Evolutionary conservation across 2,113 vertebrate genomes (phyloP).

Genomic region (Pedionomus torquatus): DNA sequence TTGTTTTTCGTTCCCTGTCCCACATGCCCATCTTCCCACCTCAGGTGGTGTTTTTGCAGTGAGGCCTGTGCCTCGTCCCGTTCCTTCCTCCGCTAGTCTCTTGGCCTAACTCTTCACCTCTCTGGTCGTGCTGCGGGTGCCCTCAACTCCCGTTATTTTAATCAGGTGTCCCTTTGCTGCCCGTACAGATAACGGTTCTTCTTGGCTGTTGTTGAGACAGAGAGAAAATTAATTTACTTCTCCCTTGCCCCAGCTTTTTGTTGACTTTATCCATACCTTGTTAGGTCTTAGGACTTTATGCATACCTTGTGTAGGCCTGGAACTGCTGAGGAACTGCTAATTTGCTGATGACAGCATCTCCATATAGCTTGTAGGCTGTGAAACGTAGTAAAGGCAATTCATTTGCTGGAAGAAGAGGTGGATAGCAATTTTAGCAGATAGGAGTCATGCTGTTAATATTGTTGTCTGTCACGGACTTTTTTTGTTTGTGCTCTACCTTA

Average conservation of each 20-base stretch:
- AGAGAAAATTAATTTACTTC: fast-evolving
- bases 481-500: neutral
- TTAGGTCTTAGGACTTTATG: neutral
- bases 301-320: neutral
- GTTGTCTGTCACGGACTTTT: fast-evolving
- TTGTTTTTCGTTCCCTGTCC: neutral
- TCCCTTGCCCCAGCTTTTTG: fast-evolving
- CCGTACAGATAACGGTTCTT: fast-evolving
- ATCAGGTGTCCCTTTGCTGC: neutral
- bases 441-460: neutral
- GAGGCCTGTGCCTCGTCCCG: fast-evolving
- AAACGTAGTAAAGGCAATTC: neutral
- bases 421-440: too few relatives aligned
- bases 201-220: fast-evolving
- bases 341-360: fast-evolving
- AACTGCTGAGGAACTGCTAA: neutral
- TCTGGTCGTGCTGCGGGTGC: neutral
- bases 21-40: fast-evolving
- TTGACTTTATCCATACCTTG: fast-evolving
- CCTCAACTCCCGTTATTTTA: fast-evolving
- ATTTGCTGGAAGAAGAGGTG: neutral
- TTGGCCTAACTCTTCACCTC: neutral
- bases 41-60: fast-evolving
- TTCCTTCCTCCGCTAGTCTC: fast-evolving
- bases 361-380: neutral